phyloP scores from a whole-genome alignment of 2,797 vertebrate species.

The Pangasius djambal region DNA sequence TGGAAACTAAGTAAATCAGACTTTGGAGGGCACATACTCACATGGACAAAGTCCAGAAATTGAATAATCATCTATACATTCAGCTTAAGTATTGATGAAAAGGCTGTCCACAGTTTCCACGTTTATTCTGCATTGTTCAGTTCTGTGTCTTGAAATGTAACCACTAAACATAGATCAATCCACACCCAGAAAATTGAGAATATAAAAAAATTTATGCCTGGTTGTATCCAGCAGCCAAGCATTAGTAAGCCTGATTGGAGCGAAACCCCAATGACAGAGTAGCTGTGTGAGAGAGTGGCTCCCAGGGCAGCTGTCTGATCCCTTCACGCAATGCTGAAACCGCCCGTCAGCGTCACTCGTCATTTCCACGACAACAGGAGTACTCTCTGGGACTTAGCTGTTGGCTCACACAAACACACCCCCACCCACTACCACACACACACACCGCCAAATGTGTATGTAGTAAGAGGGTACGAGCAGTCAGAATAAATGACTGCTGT shows the following conservation, averaged over 20 bases:
- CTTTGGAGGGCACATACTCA: constrained; percentile 13
- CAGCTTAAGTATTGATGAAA: not conserved
- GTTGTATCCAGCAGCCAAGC: constrained; percentile 36
- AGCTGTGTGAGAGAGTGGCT: constrained; percentile 33
- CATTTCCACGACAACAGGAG: constrained; percentile 54
- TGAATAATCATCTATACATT: not conserved
- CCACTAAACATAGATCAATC: constrained; percentile 34
- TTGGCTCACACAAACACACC: constrained; percentile 41
- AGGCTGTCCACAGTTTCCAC: not conserved
- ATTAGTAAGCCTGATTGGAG: constrained; percentile 32
- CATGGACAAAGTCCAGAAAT: not conserved
- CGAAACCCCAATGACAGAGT: constrained; percentile 38
- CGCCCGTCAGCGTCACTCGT: constrained; percentile 48
- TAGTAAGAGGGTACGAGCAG: constrained; percentile 26
- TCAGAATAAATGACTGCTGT: constrained; percentile 36
- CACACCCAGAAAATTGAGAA: constrained; percentile 47
- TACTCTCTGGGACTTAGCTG: constrained; percentile 35
- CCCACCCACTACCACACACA: constrained; percentile 8
- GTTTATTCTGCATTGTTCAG: not conserved
- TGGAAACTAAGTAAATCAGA: constrained; percentile 22
- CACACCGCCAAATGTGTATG: constrained; percentile 30
- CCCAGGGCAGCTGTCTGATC: constrained; percentile 51
- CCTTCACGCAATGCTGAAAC: constrained; percentile 50
- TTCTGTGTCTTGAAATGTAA: constrained; percentile 10
- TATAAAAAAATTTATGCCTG: constrained; percentile 34